Base-by-base conservation (phyloP, 2,888 invertebrate genomes). In the Busseola fusca region DNA sequence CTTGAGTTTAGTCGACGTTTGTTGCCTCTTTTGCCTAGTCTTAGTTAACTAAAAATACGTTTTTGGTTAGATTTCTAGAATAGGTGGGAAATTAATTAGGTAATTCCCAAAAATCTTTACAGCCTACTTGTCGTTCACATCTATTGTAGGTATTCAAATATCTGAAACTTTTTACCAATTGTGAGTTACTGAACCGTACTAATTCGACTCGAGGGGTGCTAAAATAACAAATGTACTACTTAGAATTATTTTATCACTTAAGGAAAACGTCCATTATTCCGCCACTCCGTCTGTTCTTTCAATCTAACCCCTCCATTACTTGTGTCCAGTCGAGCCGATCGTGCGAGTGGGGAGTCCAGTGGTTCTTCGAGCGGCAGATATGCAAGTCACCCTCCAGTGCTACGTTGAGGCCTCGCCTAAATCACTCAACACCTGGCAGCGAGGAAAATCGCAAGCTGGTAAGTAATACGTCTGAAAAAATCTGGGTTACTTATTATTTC, bases 381-480 rank as follows among this genome's bases (percentile, higher is more conserved):
- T 97, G 93, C 97, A 98, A 92, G 98, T 98, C 48, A 96, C 97
- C 64, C 96, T 98, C 79, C 97, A 98, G 90, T 98, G 98, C 93
- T 97, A 97, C 93, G 98, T 98, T 40, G 98, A 98, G 91, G 98
- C 98, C 18, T 98, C 98, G 69, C 98, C 98, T 50, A 97, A 97
- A 90, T 97, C 98, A 45, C 97, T 98, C 91, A 98, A 98, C 92
- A 97, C 97, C 82, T 98, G 98, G 98, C 95, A 95, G 73, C 88
- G 93, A 16, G 94, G 94, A 57, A 94, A 93, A 82, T 90, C 93
- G 16, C 91, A 90, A 72, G 74, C 89, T 70, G 92, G 93, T 93
- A 77, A 82, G 84, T 81, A 58, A 69, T 74, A 67, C 21, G 30
- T 27, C 14, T 16, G 42, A 21, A 25, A 54, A 37, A 40, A 12